phyloP scores from a whole-genome alignment of 92 coral and sea anemone species.

The Heteractis magnifica region DNA sequence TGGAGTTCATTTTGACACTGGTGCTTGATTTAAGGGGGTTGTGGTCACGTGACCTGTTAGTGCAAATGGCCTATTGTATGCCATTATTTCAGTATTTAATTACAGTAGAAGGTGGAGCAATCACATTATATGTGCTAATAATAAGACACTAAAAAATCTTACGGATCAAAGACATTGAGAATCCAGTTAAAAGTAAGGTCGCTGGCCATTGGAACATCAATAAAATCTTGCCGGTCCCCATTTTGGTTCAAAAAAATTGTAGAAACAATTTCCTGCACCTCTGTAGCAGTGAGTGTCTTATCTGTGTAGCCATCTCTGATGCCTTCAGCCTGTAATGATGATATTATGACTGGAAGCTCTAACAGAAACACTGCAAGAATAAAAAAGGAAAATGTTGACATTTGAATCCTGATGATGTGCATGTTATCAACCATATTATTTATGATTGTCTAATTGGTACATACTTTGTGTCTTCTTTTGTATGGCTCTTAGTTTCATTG shows the following conservation, averaged over 20 bases:
- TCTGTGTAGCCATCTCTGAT: conserved; percentile 69
- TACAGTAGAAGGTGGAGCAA: not conserved
- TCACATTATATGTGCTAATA: not conserved
- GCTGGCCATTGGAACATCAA: conserved; percentile 71
- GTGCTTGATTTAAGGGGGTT: too few relatives aligned
- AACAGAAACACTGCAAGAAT: conserved; percentile 63
- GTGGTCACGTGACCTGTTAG: too few relatives aligned
- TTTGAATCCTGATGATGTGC: too few relatives aligned
- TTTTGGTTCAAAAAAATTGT: conserved; percentile 73
- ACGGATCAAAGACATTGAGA: conserved; percentile 92
- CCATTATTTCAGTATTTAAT: not conserved
- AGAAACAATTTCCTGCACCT: conserved; percentile 55
- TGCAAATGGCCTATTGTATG: not conserved
- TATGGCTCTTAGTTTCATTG: conserved; percentile 97
- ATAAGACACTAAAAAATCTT: conserved; percentile 30
- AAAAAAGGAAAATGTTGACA: not conserved
- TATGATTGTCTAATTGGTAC: not conserved
- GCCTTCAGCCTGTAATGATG: conserved; percentile 72
- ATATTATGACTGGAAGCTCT: conserved; percentile 65
- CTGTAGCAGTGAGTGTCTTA: conserved; percentile 54
- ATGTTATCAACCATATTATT: not conserved
- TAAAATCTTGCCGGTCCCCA: conserved; percentile 53
- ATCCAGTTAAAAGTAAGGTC: conserved; percentile 93
- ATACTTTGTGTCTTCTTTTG: conserved; percentile 89
- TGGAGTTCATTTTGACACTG: too few relatives aligned